These are phyloP conservation scores for Eulithis prunata DNA, from an alignment of 2,888 invertebrate species.

Conservation along the genomic window DNA sequence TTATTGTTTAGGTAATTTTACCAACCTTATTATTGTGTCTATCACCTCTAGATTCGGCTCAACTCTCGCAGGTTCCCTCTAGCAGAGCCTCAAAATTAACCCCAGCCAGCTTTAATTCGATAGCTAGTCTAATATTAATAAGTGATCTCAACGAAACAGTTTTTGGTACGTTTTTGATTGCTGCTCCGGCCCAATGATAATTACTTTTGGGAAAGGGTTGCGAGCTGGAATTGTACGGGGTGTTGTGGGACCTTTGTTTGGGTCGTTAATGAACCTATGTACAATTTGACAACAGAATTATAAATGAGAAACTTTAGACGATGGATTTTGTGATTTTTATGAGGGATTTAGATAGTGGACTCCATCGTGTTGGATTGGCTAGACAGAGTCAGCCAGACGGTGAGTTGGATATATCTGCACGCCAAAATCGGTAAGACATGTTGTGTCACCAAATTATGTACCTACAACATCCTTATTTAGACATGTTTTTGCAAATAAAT, in stretches of 20 bases:
- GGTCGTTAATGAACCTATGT: background rate
- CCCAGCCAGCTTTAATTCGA: slow-evolving; percentile 68
- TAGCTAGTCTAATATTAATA: slow-evolving; percentile 76
- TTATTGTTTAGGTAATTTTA: too few relatives aligned
- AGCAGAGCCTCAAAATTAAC: slow-evolving; percentile 47
- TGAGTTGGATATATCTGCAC: too few relatives aligned
- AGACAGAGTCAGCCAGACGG: too few relatives aligned
- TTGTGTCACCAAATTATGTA: too few relatives aligned
- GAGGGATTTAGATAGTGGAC: too few relatives aligned
- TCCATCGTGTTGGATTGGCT: too few relatives aligned
- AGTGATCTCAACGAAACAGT: slow-evolving; percentile 73
- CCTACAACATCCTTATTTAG: too few relatives aligned
- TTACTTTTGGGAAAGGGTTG: slow-evolving; percentile 81
- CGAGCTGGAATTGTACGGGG: slow-evolving; percentile 49
- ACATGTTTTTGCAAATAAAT: too few relatives aligned
- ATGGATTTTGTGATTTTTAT: too few relatives aligned
- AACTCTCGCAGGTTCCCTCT: background rate
- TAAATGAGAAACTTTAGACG: too few relatives aligned
- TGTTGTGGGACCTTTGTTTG: slow-evolving; percentile 37
- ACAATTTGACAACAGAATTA: too few relatives aligned
- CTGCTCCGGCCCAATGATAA: slow-evolving; percentile 78
- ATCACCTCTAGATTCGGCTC: background rate
- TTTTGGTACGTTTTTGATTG: slow-evolving; percentile 81
- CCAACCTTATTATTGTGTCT: background rate
- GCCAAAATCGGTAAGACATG: too few relatives aligned